Evolutionary conservation across 2,888 invertebrate species (phyloP).

Genomic region (Acleris holmiana): DNA sequence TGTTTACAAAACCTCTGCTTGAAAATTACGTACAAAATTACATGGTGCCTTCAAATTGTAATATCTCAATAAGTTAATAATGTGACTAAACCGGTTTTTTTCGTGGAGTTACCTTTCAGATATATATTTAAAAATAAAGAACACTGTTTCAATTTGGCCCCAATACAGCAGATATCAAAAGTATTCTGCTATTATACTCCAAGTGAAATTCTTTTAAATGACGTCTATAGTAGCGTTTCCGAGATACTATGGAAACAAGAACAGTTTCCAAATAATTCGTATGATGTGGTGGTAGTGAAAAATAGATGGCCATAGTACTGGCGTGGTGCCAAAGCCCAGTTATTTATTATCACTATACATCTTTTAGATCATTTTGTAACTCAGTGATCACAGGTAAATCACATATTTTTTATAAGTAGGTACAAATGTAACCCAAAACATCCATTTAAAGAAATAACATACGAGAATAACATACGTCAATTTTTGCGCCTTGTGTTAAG

Average conservation of each 20-base stretch:
- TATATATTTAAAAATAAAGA: too few species aligned
- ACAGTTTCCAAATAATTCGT: slow-evolving; percentile 20
- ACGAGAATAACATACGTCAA: too few species aligned
- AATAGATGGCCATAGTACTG: slow-evolving; percentile 24
- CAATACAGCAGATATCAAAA: background rate
- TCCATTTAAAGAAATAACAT: background rate
- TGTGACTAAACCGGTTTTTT: too few species aligned
- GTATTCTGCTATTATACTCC: background rate
- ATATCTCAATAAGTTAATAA: too few species aligned
- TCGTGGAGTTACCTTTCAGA: too few species aligned
- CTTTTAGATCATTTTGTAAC: slow-evolving; percentile 16
- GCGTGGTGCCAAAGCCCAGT: slow-evolving; percentile 26
- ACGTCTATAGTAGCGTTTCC: background rate
- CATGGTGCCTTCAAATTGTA: too few species aligned
- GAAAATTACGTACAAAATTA: too few species aligned
- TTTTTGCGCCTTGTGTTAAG: too few species aligned
- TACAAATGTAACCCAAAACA: background rate
- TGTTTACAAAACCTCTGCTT: too few species aligned
- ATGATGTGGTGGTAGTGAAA: slow-evolving; percentile 12
- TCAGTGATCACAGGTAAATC: slow-evolving; percentile 23
- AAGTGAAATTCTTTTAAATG: background rate
- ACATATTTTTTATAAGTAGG: background rate
- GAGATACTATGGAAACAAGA: background rate
- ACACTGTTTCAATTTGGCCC: too few species aligned
- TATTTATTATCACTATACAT: slow-evolving; percentile 29